These are phyloP conservation scores for Heliconius congener DNA, from an alignment of 1,140 invertebrate species.

Conservation along the genomic window DNA sequence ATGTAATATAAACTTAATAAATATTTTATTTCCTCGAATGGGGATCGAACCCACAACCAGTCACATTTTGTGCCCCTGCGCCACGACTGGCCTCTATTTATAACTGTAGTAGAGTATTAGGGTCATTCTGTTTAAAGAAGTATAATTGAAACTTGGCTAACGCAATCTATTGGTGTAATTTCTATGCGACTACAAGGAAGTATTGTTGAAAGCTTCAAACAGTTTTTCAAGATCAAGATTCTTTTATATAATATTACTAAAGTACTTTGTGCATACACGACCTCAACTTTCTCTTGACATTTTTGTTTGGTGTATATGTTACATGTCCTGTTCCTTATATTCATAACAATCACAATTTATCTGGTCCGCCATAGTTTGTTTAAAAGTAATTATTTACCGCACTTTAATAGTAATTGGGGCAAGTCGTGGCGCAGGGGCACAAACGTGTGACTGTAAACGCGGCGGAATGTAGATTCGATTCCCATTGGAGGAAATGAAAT, in stretches of 20 bases:
- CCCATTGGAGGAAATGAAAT: too few relatives aligned
- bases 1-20: too few relatives aligned
- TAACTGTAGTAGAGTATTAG: constrained; percentile 27
- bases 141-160: constrained; percentile 28
- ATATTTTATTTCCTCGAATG: too few relatives aligned
- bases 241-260: background rate
- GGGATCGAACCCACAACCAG: too few relatives aligned
- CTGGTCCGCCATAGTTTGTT: background rate
- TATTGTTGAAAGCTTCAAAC: background rate
- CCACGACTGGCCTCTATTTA: too few relatives aligned
- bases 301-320: background rate
- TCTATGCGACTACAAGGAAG: background rate
- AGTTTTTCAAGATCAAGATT: background rate
- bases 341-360: background rate
- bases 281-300: constrained; percentile 5
- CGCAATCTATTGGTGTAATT: background rate
- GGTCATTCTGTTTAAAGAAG: constrained; percentile 31
- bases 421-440: too few relatives aligned
- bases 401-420: background rate
- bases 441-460: too few relatives aligned
- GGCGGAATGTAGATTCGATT: too few relatives aligned
- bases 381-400: background rate
- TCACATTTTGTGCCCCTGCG: too few relatives aligned
- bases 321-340: background rate
- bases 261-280: background rate